A percentile compares a stretch with the other conserved stretches of the same genome.
Evolutionary conservation across 1,140 invertebrate genomes (phyloP).

Genomic region (Cydia fagiglandana): DNA sequence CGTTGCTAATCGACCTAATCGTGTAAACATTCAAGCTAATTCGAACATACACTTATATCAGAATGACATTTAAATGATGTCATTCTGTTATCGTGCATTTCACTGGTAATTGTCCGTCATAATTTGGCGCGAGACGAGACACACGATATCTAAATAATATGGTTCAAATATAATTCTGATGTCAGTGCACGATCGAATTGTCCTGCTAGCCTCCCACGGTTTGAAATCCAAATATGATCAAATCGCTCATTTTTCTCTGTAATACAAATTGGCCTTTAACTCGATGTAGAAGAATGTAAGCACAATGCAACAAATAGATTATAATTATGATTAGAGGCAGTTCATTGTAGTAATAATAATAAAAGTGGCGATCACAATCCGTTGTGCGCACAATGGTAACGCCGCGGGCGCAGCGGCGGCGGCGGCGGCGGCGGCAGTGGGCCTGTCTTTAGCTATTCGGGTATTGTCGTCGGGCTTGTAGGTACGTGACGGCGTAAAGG

Average conservation of each 20-base stretch:
- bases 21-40: background rate
- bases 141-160: too few species aligned
- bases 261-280: conserved; percentile 31
- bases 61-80: background rate
- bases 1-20: background rate
- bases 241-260: conserved; percentile 28
- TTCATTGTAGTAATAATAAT: conserved; percentile 18
- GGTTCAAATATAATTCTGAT: too few species aligned
- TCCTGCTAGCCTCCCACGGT: background rate
- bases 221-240: conserved; percentile 6
- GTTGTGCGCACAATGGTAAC: conserved; percentile 8
- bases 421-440: background rate
- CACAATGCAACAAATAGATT: conserved; percentile 32
- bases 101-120: too few species aligned
- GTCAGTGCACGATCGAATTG: background rate
- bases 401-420: conserved; percentile 2
- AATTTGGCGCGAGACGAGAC: background rate
- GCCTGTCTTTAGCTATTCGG: background rate
- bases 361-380: conserved; percentile 24
- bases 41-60: too few species aligned
- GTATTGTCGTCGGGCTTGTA: too few species aligned
- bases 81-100: background rate
- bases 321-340: conserved; percentile 24
- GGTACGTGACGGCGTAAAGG: too few species aligned
- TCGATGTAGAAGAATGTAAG: conserved; percentile 8